Base-by-base conservation (phyloP, 1,140 invertebrate species). In the Diplogasteroides magnus region DNA sequence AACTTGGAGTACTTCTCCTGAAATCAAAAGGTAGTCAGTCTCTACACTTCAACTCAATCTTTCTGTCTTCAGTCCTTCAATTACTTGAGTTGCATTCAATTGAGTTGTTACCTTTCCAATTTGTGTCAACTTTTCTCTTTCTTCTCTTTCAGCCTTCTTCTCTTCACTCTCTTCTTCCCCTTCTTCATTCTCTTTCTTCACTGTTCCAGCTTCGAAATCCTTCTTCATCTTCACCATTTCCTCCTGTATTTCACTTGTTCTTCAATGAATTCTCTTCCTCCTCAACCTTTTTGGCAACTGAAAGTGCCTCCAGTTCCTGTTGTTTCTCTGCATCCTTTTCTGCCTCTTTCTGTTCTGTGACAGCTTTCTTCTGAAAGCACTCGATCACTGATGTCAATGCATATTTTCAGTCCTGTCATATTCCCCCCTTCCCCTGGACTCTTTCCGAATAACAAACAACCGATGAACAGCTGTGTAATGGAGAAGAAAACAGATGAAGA, bases 221-320 rank as follows among this genome's bases (percentile, higher is more conserved):
- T 71, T n/a, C 31, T 68, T 72, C 28, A 72, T 15, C 13, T 61
- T 48, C 37, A 11, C 37, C 37, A 48, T 11, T 48, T 48, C 37
- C 37, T 48, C 37, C 37, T 56, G 64, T 66, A 56, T 62, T n/a
- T 25, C 55, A 61, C 61, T 25, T 31, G 13, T n/a, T 67, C 59
- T 27, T 62, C 31, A n/a, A 19, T 25, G 23, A 74, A 56, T 57
- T 37, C 77, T 23, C 77, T 79, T 31, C 61, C 74, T 62, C 81
- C 78, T 61, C 80, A 80, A 32, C 79, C 77, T 29, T 77, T 58
- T 61, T 81, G 81, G 73, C 79, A 72, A 26, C 72, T n/a, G n/a
- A n/a, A 6, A 48, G 19, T 48, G 37, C 62, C 3, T 60, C 72
- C 65, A 80, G 56, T 32, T 77, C 77, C 58, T 77, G 74, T 56